Conservation (phyloP, 2,797 vertebrate species). For the Enteromius argenteus region DNA sequence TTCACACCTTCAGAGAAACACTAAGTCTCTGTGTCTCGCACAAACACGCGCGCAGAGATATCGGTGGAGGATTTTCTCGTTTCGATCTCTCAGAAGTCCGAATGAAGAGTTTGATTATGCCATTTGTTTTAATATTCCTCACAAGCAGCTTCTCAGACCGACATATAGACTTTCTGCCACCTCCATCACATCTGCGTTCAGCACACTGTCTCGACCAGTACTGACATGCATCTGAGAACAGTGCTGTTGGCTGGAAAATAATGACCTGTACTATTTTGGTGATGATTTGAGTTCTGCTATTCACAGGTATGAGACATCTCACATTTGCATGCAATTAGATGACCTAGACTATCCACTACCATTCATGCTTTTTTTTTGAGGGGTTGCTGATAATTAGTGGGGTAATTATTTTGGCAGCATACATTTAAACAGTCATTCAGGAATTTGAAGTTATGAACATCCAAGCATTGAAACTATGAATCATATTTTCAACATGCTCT, state of each 20-base stretch:
- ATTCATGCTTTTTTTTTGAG: neutral
- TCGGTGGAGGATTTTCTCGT: slow-evolving; percentile 5
- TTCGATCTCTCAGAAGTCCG: slow-evolving; percentile 22
- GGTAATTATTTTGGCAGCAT: slow-evolving; percentile 21
- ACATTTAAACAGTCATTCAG: neutral
- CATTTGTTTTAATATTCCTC: slow-evolving; percentile 61
- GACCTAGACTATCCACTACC: neutral
- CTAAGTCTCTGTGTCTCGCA: slow-evolving; percentile 19
- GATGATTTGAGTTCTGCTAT: slow-evolving; percentile 27
- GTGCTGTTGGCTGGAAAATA: slow-evolving; percentile 45
- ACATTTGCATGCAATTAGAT: slow-evolving; percentile 50
- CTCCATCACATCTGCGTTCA: slow-evolving; percentile 24
- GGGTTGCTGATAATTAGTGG: neutral
- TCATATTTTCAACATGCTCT: neutral
- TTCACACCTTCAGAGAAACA: slow-evolving; percentile 54
- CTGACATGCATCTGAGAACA: slow-evolving; percentile 21
- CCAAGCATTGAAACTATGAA: neutral
- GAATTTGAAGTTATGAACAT: neutral
- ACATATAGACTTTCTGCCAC: slow-evolving; percentile 35
- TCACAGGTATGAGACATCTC: slow-evolving; percentile 14
- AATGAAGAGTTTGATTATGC: slow-evolving; percentile 46
- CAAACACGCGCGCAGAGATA: slow-evolving; percentile 28
- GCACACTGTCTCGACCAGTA: slow-evolving; percentile 1
- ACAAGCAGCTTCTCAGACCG: slow-evolving; percentile 41
- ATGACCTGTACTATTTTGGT: slow-evolving; percentile 43